Conservation (phyloP, 1,140 invertebrate genomes). For the Dendrolimus punctatus region DNA sequence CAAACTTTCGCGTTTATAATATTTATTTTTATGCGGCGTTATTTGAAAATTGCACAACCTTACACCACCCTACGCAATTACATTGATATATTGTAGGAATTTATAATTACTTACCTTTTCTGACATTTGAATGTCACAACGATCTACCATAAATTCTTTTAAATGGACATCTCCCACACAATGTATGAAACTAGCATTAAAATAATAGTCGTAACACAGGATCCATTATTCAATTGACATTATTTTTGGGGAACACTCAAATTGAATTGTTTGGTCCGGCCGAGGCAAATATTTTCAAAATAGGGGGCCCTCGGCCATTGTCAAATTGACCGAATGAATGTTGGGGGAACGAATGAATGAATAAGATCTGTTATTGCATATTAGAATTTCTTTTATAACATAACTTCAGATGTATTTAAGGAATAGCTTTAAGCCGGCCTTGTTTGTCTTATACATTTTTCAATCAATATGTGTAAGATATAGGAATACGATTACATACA, state of each 20-base stretch:
- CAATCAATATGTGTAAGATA: too few relatives aligned
- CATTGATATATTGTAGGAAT: too few relatives aligned
- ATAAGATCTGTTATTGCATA: slow-evolving; percentile 2
- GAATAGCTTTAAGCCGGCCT: too few relatives aligned
- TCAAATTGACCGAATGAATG: slow-evolving; percentile 45
- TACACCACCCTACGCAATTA: too few relatives aligned
- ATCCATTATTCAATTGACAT: slow-evolving; percentile 35
- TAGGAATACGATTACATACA: too few relatives aligned
- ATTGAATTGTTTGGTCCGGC: slow-evolving; percentile 33
- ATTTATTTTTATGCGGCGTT: too few relatives aligned
- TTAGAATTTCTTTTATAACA: background rate
- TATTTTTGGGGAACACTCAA: slow-evolving; percentile 31
- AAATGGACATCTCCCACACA: background rate
- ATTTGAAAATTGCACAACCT: too few relatives aligned
- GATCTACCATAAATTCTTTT: background rate
- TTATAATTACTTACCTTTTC: too few relatives aligned
- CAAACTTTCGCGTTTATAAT: too few relatives aligned
- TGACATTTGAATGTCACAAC: background rate
- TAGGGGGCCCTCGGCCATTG: slow-evolving; percentile 25
- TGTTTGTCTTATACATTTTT: too few relatives aligned
- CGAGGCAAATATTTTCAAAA: slow-evolving; percentile 39
- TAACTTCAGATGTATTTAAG: too few relatives aligned
- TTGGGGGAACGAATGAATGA: slow-evolving; percentile 20
- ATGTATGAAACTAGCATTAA: slow-evolving; percentile 9
- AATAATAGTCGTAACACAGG: slow-evolving; percentile 16